Evolutionary conservation across 2,113 vertebrate species (phyloP), one percentile per base, ranked within the genome.

Genomic region (Tetraodon nigroviridis): DNA sequence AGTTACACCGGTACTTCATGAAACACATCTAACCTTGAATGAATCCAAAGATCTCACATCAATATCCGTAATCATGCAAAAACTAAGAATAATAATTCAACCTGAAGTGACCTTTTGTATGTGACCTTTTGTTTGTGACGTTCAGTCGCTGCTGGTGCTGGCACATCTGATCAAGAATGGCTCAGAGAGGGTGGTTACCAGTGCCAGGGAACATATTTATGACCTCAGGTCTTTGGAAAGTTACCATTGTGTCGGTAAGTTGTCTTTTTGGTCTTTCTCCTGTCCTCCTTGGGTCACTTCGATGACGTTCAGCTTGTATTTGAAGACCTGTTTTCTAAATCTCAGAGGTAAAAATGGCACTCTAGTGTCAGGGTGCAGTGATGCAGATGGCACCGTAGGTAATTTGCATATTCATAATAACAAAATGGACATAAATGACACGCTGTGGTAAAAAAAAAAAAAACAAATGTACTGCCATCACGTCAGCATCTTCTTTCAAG

Each of bases 181-280:
- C 85, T 96, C 97, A 77, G 97, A 99, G 90, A 91, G 96, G 75
- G 95, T 98, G 87, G 96, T 99, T 86, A 99, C 96, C 85, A 99
- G 97, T 83, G 81, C 93, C 89, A 93, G 96, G 92, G 97, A 99
- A 90, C 97, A 99, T 91, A 92, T 98, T 87, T 99, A 98, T 91
- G 97, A 99, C 92, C 92, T 98, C 85, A 92, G 95, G 85, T 96
- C 95, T 75, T 90, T 98, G 88, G 95, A 98, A 92, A 97, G 95
- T 91, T 99, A 97, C 89, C 95, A 98, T 90, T 98, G 90, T 91
- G 91, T 98, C 90, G 97, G 96, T 96, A 91, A 94, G 83, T 12
- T 45, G n/a, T 64, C 15, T 2, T 41, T 71, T 13, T 51, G 7
- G 1, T 48, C 3, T 55, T 32, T 47, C 19, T 45, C 16, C 2